Base-by-base conservation (phyloP, 2,797 vertebrate genomes). In the Taeniopygia guttata region DNA sequence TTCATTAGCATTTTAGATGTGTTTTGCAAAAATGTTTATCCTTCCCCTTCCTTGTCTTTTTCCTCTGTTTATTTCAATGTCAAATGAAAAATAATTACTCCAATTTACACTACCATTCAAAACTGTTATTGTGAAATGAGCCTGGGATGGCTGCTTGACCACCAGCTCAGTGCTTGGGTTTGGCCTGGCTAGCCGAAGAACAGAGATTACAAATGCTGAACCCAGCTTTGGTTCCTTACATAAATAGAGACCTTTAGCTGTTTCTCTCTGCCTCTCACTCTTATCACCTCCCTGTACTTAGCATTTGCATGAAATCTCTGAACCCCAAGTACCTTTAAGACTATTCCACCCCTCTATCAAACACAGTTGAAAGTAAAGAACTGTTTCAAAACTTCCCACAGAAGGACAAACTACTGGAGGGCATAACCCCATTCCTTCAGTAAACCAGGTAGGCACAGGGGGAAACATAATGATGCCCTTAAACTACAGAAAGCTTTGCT, bases 31-130 rank as follows among this genome's bases (percentile, higher is more conserved):
- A 93, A 83, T 92, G 88, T 95, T 95, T 95, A 93, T 77, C 76
- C 49, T 95, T 89, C 42, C 76, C 14, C 85, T 95, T 96, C 81
- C 84, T 84, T 90, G 84, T 87, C 78, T 88, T 95, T 95, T 84
- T 93, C 88, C 84, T 93, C 64, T 75, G 68, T 93, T 91, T 94
- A 90, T 83, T 93, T 93, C 75, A 85, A 43, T 66, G 87, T 49
- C 81, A 90, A 83, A 78, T 54, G 55, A 90, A 90, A 90, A 94
- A 52, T 73, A 93, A 93, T 90, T 17, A 77, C 70, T 87, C 59
- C 27, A 87, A 45, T 68, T 87, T 89, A 82, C 7, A 49, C 25
- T 59, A 60, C 84, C 52, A 70, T 95, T 93, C 72, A 77, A 77
- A 92, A 79, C 9, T 54, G 29, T 54, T 87, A 7, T 23, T 64